Evolutionary conservation across 2,797 vertebrate genomes (phyloP).

Genomic region (Oreortyx pictus): DNA sequence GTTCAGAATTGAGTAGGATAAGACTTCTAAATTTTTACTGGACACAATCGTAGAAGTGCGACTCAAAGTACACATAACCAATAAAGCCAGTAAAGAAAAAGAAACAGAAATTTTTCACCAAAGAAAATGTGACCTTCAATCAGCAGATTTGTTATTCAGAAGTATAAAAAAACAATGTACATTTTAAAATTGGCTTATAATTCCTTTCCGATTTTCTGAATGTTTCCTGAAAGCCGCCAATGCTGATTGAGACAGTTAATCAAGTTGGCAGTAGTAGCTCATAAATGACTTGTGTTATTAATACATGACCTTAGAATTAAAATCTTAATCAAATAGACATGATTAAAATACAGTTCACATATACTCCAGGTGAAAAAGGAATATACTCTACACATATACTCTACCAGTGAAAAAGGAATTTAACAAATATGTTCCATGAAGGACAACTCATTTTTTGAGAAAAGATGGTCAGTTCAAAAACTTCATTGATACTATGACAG

Average conservation of each 20-base stretch:
- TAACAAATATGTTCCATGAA: background rate
- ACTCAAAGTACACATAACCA: background rate
- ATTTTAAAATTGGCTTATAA: conserved; percentile 12
- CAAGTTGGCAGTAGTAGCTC: background rate
- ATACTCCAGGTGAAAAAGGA: background rate
- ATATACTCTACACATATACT: background rate
- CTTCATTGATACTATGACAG: background rate
- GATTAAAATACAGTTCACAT: background rate
- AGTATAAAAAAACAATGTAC: background rate
- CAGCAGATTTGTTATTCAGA: background rate
- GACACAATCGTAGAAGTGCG: background rate
- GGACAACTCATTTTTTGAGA: background rate
- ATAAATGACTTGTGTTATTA: background rate
- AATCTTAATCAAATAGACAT: conserved; percentile 46
- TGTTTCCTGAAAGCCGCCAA: background rate
- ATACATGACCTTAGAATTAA: background rate
- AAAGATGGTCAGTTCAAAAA: background rate
- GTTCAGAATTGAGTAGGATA: conserved; percentile 29
- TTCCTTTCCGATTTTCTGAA: conserved; percentile 27
- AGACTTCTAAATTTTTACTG: conserved; percentile 7
- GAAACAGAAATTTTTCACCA: background rate
- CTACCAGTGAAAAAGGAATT: background rate
- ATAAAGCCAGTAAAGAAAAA: background rate
- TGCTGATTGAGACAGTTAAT: conserved; percentile 9
- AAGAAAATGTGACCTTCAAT: background rate